phyloP scores from a whole-genome alignment of 2,888 invertebrate genomes.

The Ophioninae sp. region DNA sequence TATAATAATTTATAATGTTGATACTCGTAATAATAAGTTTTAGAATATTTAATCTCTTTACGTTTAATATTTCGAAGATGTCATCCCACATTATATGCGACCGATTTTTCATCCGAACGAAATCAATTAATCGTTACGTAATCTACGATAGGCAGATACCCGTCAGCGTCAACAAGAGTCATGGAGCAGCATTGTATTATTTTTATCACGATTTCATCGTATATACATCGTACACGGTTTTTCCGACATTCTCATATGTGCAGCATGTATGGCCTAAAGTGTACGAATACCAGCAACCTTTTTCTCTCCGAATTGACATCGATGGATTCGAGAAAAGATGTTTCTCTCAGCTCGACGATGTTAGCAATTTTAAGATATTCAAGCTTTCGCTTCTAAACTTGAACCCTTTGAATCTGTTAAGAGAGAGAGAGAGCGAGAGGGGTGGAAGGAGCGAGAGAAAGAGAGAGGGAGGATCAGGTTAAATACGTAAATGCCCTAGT shows the following conservation, averaged over 20 bases:
- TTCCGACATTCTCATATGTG: neutral
- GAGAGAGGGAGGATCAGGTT: constrained; percentile 64
- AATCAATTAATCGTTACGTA: constrained; percentile 50
- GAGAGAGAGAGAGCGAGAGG: neutral
- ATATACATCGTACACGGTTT: neutral
- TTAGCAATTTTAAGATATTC: too few relatives aligned
- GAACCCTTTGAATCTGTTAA: neutral
- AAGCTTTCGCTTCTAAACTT: too few relatives aligned
- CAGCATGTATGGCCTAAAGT: too few relatives aligned
- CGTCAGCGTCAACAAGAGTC: constrained; percentile 9
- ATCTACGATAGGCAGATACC: constrained; percentile 31
- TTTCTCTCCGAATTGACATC: neutral
- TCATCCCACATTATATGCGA: neutral
- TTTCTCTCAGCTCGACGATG: too few relatives aligned
- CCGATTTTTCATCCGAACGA: neutral
- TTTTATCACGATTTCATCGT: constrained; percentile 48
- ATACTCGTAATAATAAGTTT: too few relatives aligned
- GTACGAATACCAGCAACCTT: neutral
- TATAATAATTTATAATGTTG: too few relatives aligned
- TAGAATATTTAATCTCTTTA: too few relatives aligned
- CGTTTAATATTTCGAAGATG: too few relatives aligned
- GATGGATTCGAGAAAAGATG: too few relatives aligned
- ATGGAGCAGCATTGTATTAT: neutral
- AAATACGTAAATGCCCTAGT: constrained; percentile 71
- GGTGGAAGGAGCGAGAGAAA: neutral